Evolutionary conservation across 2,888 invertebrate species (phyloP), one percentile per base, ranked within the genome.

Genomic region (Stenodema calcarata): DNA sequence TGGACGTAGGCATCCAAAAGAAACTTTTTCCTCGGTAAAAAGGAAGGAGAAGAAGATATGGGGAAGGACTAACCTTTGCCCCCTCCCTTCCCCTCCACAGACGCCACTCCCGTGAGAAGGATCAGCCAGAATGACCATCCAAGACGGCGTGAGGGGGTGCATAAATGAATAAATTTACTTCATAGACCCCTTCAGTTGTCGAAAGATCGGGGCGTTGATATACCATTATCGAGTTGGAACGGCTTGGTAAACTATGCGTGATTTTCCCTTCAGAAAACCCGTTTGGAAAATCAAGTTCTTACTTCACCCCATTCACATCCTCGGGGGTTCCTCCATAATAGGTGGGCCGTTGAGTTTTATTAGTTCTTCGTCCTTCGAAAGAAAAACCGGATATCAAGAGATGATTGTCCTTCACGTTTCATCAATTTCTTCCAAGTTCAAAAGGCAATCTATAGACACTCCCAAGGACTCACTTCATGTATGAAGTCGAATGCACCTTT

Each of bases 141-240:
- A 35, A 35, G 35, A 35, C 35, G 54, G n/a, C n/a, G 54, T n/a
- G 75, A 30, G 18, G 75, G 35, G 75, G 30, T 30, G 75, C 30
- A 75, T 75, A 75, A 75, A 75, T 75, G 75, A 75, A 75, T 75
- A 75, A 75, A 75, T 75, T 75, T 35, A 16, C 75, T 41, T 35
- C 35, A 75, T 75, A 35, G 41, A 42, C 35, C 35, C 16, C n/a
- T 75, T 75, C 75, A 75, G 75, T 18, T 41, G 75, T 75, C 75
- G 75, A 75, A 42, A 75, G 75, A 75, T 75, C 75, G 75, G 42
- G n/a, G 42, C 42, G 41, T 30, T 35, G 75, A 75, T 75, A 75
- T 18, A 16, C 75, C 75, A 75, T 75, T 75, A 75, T 30, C 75
- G 75, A 75, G 75, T 75, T 75, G 75, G 75, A 30, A 42, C 62